Evolutionary conservation across 37 sponge, comb jelly and placozoan species (phyloP).

Genomic region (Axinella damicornis): DNA sequence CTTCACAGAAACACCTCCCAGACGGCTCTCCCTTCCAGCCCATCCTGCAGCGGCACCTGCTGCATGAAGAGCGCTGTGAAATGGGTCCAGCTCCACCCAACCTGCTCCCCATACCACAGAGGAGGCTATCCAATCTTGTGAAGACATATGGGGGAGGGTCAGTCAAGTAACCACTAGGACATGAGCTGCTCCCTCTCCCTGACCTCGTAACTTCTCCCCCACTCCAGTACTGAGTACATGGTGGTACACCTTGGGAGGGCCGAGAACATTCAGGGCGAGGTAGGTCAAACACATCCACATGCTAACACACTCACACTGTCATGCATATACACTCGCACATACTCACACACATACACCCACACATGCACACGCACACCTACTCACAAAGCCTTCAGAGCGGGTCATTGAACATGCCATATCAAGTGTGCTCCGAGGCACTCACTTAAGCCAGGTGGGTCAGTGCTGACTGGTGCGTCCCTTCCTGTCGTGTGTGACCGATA

Average conservation of each 20-base stretch:
- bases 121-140: slow-evolving; percentile 4
- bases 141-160: slow-evolving; percentile 20
- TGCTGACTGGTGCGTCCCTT: background rate
- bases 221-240: slow-evolving; percentile 31
- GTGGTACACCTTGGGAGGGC: slow-evolving; percentile 9
- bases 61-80: background rate
- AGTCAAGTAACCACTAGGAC: background rate
- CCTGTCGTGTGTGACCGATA: background rate
- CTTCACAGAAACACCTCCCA: slow-evolving; percentile 6
- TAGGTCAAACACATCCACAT: background rate
- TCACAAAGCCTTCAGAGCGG: background rate
- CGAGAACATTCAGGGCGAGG: background rate
- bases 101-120: background rate
- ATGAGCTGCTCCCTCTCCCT: too few relatives aligned
- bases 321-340: too few relatives aligned
- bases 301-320: too few relatives aligned
- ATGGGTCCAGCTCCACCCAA: background rate
- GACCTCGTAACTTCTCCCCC: background rate
- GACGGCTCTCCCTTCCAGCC: slow-evolving; percentile 39
- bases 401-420: background rate
- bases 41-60: background rate
- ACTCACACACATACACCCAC: too few relatives aligned
- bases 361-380: background rate
- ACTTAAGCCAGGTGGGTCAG: background rate
- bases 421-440: background rate